phyloP scores from a whole-genome alignment of 2,797 vertebrate species.

The Erpetoichthys calabaricus region DNA sequence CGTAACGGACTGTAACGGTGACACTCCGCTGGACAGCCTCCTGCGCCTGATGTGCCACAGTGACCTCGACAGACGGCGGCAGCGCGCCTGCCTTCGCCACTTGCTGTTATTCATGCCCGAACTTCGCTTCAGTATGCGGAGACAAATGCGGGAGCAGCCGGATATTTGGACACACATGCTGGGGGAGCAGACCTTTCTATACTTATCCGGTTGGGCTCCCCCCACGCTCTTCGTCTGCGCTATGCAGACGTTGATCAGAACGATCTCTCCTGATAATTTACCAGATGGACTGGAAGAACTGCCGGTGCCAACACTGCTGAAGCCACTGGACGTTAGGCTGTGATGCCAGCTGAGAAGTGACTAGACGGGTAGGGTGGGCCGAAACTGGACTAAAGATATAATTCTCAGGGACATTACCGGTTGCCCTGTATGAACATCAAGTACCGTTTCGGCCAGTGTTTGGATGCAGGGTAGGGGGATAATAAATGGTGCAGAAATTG shows the following conservation, averaged over 20 bases:
- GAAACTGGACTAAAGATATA: no score
- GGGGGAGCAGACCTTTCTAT: conserved; percentile 58
- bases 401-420: no score
- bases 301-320: conserved; percentile 69
- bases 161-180: conserved; percentile 60
- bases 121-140: conserved; percentile 27
- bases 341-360: conserved; percentile 27
- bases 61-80: conserved; percentile 28
- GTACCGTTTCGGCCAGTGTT: no score
- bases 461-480: no score
- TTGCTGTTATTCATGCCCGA: conserved; percentile 68
- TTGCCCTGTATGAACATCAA: no score
- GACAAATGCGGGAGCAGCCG: conserved; percentile 45
- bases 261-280: conserved; percentile 53
- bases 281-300: conserved; percentile 57
- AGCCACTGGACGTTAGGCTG: conserved; percentile 58
- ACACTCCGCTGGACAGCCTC: conserved; percentile 59
- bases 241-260: conserved; percentile 66
- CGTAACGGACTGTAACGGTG: conserved; percentile 37
- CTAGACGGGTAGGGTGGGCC: no score
- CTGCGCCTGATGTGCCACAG: conserved; percentile 46
- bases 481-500: no score
- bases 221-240: conserved; percentile 63
- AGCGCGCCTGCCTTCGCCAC: conserved; percentile 61
- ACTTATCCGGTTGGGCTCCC: conserved; percentile 63